Percentiles rank a stretch among this genome's conserved stretches.
Conservation (phyloP, 1,140 invertebrate species). For the Mylabris phalerata region DNA sequence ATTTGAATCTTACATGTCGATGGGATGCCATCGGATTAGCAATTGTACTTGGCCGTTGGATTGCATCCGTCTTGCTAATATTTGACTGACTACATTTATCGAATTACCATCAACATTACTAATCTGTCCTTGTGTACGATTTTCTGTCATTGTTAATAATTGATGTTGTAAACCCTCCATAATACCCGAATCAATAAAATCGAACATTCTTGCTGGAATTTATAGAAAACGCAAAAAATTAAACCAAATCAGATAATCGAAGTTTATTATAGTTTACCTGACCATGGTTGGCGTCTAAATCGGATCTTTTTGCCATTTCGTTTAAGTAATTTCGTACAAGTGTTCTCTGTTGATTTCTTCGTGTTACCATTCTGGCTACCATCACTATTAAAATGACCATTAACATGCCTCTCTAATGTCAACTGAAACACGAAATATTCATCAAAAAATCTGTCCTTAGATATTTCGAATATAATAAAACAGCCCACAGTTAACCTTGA, state of each 20-base stretch:
- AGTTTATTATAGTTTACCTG: constrained; percentile 48
- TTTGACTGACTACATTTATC: constrained; percentile 59
- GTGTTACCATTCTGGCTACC: constrained; percentile 52
- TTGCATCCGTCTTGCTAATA: constrained; percentile 56
- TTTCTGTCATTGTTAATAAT: constrained; percentile 53
- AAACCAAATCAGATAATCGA: background rate
- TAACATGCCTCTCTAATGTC: constrained; percentile 85
- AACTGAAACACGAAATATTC: constrained; percentile 50
- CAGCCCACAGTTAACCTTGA: background rate
- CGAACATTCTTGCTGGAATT: constrained; percentile 68
- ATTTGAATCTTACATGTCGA: constrained; percentile 52
- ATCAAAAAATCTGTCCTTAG: too few relatives aligned
- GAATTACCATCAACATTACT: constrained; percentile 45
- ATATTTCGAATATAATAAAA: too few relatives aligned
- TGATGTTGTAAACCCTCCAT: constrained; percentile 79
- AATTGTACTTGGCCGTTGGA: constrained; percentile 53
- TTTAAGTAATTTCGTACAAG: constrained; percentile 66
- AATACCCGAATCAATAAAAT: constrained; percentile 80
- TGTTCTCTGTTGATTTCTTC: constrained; percentile 60
- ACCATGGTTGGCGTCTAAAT: constrained; percentile 76
- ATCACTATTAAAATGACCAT: constrained; percentile 77
- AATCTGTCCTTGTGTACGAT: constrained; percentile 51
- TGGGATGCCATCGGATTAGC: constrained; percentile 61
- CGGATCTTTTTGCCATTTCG: constrained; percentile 80
- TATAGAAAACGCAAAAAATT: constrained; percentile 9